These are phyloP conservation scores for Mnemiopsis leidyi DNA, from an alignment of 37 sponge, comb jelly and placozoan genomes.

Conservation along the genomic window DNA sequence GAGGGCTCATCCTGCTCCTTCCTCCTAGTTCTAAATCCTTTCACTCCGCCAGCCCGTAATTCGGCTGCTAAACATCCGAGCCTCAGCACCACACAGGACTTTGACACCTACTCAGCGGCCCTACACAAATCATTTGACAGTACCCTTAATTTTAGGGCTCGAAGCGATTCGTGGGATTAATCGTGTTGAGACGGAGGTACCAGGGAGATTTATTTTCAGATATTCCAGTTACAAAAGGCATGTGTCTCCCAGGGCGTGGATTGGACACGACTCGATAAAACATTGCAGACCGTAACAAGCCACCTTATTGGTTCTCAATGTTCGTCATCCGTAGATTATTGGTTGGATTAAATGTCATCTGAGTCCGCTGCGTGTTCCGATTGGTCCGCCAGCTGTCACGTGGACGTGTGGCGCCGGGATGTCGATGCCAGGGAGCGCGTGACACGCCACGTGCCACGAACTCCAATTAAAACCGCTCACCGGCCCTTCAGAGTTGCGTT, in stretches of 20 bases:
- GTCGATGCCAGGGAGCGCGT: neutral
- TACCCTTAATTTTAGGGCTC: neutral
- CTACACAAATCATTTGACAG: neutral
- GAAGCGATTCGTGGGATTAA: neutral
- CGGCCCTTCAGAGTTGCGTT: neutral
- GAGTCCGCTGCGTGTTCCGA: neutral
- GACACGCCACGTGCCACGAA: neutral
- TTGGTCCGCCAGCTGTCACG: neutral
- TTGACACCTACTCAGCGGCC: neutral
- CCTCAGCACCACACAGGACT: neutral
- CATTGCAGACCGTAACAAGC: neutral
- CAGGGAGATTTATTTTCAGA: neutral
- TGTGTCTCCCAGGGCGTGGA: neutral
- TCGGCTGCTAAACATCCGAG: neutral
- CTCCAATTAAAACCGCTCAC: neutral
- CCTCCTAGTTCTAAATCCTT: neutral
- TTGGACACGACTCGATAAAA: neutral
- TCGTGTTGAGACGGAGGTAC: neutral
- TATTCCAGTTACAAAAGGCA: neutral
- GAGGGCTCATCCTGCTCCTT: neutral
- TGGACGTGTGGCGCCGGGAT: neutral
- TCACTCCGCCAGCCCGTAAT: neutral
- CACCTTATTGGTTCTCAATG: neutral
- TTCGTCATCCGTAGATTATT: neutral
- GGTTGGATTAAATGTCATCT: neutral